Conservation (phyloP, 2,888 invertebrate species). For the Eilema sororculum region DNA sequence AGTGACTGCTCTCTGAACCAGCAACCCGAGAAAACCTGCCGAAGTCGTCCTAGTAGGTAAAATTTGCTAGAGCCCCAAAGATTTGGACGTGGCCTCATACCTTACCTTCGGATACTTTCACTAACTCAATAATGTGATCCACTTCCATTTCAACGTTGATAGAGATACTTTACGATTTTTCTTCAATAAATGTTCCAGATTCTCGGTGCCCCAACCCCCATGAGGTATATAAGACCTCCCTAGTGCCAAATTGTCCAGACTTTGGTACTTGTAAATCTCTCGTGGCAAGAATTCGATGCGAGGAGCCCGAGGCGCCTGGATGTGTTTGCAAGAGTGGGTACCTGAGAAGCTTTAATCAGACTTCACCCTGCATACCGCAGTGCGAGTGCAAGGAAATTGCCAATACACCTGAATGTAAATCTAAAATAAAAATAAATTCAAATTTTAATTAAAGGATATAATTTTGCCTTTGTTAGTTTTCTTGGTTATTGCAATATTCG, state of each 20-base stretch:
- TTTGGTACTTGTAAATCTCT: conserved; percentile 51
- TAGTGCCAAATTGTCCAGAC: conserved; percentile 33
- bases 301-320: conserved; percentile 36
- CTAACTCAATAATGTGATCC: too few species aligned
- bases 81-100: too few species aligned
- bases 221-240: conserved; percentile 41
- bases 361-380: background rate
- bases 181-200: conserved; percentile 7
- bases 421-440: background rate
- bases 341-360: conserved; percentile 34
- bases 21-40: too few species aligned
- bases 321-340: conserved; percentile 58
- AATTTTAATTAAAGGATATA: background rate
- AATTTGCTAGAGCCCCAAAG: too few species aligned
- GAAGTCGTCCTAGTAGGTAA: too few species aligned
- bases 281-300: conserved; percentile 41
- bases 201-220: conserved; percentile 26
- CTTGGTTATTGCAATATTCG: too few species aligned
- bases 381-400: conserved; percentile 7
- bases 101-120: too few species aligned
- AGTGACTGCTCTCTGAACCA: too few species aligned
- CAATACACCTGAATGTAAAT: conserved; percentile 9
- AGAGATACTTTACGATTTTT: too few species aligned
- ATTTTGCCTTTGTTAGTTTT: background rate
- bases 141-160: too few species aligned